Evolutionary conservation across 2,797 vertebrate species (phyloP), one percentile per base, ranked within the genome.

Genomic region (Platyrinchus mystaceus): DNA sequence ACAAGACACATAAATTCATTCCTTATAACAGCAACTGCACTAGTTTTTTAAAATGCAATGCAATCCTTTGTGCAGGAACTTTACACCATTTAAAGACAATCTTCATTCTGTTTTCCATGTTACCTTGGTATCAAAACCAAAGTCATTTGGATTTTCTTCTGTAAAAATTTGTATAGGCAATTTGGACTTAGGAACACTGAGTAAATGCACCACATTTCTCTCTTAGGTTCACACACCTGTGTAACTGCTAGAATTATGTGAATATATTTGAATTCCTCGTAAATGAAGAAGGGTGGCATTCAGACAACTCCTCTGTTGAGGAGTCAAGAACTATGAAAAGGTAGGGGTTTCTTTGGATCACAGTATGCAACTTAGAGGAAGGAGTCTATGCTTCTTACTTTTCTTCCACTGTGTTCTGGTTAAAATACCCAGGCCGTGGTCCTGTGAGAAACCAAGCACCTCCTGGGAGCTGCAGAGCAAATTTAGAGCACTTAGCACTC

Each of bases 401-500:
- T 90, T 71, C 36, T 78, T 91, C 59, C 60, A 60, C 53, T 44
- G 30, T 79, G 64, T 44, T 86, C 87, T 79, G 88, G 80, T 91
- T 94, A 96, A 91, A 91, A 90, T 77, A 85, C 76, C 53, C 23
- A 55, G 39, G 28, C 75, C 28, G 6, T 46, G 19, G 86, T 83
- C 81, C 78, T 92, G 70, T 53, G 87, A 94, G 93, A 94, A 91
- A 60, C 49, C 93, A 90, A 91, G 64, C 60, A 76, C 41, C 89
- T 82, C 91, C 60, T 12, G 93, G 94, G 95, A 94, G n/a, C 75
- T n/a, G 70, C 74, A 70, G 60, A 91, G 63, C 87, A 96, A 94
- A 94, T 95, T 67, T 95, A 96, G 95, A 93, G 93, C 94, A 89
- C 91, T 90, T 86, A 92, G 87, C 84, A 66, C 80, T 89, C 46